Evolutionary conservation across 2,113 vertebrate genomes (phyloP), one percentile per base, ranked within the genome.

Genomic region (Myxocyprinus asiaticus): DNA sequence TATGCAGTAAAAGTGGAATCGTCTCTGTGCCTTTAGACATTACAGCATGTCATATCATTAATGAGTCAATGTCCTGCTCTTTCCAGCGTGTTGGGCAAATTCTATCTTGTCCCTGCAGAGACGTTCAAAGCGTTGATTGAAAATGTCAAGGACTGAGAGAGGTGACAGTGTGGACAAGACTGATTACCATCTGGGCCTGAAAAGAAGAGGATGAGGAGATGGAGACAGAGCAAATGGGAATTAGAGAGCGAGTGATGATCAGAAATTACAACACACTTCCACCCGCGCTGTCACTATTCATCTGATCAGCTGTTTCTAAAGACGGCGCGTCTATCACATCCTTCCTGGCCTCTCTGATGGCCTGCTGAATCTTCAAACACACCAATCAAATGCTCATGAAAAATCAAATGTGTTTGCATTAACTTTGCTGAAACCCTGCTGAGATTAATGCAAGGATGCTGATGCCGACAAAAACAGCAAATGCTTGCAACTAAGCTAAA

Each of bases 81-180:
- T 81, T 81, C 76, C 17, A 62, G 76, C 68, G n/a, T 4, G 51
- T 81, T 64, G 77, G 75, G 42, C 63, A 63, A 53, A 84, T 75
- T 67, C 67, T 44, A 63, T 51, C 63, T 70, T 22, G 50, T 64
- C 68, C 76, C 76, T 58, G 70, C 47, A 61, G 82, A 81, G 68
- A 67, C 12, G 61, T 51, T 59, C 58, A 12, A 67, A 81, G 9
- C 45, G 0, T 9, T 65, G 81, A 82, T 33, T 81, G 75, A 17
- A 87, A 90, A 90, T 89, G 89, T 90, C 83, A n/a, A 81, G 69
- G 67, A 33, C 12, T 86, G n/a, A 48, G 78, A 76, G 45, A 5
- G 66, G 70, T 81, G 76, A 86, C 84, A 81, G 4, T n/a, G 83
- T 44, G 62, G 81, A 67, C 70, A 48, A 78, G 87, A 88, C 82